phyloP scores from a whole-genome alignment of 2,113 vertebrate genomes.

The Trogon melanurus region DNA sequence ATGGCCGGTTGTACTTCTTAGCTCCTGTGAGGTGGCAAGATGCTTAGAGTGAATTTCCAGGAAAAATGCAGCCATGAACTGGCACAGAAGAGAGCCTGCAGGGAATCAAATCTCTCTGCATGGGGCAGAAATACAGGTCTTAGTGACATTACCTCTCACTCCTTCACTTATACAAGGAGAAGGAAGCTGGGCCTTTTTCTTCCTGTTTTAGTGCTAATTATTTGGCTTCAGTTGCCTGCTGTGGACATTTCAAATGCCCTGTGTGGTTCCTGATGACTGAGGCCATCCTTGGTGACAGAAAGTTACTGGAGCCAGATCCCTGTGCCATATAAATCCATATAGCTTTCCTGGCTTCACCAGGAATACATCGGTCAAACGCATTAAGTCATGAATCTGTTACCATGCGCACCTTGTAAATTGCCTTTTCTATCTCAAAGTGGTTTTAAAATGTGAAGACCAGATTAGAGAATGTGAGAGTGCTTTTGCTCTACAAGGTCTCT shows the following conservation, averaged over 20 bases:
- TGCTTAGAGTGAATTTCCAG: not conserved
- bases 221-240: rapidly evolving
- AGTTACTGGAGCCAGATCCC: not conserved
- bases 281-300: not conserved
- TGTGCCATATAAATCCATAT: not conserved
- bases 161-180: not conserved
- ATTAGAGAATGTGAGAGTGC: not conserved
- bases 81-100: not conserved
- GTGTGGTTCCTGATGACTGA: not conserved
- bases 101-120: not conserved
- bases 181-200: not conserved
- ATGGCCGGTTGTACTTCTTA: not conserved
- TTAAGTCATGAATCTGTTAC: not conserved
- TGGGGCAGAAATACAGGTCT: not conserved
- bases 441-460: not conserved
- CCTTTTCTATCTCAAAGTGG: not conserved
- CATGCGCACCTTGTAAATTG: not conserved
- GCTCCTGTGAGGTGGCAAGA: not conserved
- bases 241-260: not conserved
- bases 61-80: not conserved
- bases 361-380: not conserved
- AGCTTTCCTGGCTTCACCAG: not conserved
- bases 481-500: not conserved
- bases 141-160: not conserved
- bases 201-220: not conserved